phyloP scores from a whole-genome alignment of 2,113 vertebrate genomes.

The Naja naja region DNA sequence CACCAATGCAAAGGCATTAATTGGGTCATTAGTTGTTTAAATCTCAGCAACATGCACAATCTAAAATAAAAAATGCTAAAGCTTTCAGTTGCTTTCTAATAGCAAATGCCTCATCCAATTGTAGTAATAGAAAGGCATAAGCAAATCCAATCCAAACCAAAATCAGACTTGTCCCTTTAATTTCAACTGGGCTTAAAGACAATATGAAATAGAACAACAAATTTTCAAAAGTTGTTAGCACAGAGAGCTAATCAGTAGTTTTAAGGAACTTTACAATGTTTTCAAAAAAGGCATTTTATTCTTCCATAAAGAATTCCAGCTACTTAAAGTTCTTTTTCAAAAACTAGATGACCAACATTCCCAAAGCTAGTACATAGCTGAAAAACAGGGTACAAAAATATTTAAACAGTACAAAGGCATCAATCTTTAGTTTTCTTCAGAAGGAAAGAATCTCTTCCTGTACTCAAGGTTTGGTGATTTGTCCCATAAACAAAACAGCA shows the following conservation, averaged over 20 bases:
- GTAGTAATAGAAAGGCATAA: slow-evolving; percentile 61
- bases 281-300: slow-evolving; percentile 57
- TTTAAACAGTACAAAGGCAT: slow-evolving; percentile 66
- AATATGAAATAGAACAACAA: slow-evolving; percentile 68
- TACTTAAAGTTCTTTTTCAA: slow-evolving; percentile 54
- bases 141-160: slow-evolving; percentile 58
- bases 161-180: slow-evolving; percentile 50
- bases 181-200: slow-evolving; percentile 65
- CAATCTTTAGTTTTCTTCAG: slow-evolving; percentile 52
- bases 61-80: slow-evolving; percentile 68
- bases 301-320: slow-evolving; percentile 53
- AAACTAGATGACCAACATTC: slow-evolving; percentile 62
- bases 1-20: slow-evolving; percentile 63
- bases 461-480: slow-evolving; percentile 88
- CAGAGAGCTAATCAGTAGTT: slow-evolving; percentile 74
- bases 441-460: slow-evolving; percentile 46
- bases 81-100: slow-evolving; percentile 62
- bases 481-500: slow-evolving; percentile 92
- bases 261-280: slow-evolving; percentile 65
- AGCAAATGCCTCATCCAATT: slow-evolving; percentile 60
- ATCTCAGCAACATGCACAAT: slow-evolving; percentile 76
- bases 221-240: slow-evolving; percentile 67
- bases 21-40: slow-evolving; percentile 67
- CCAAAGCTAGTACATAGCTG: slow-evolving; percentile 64
- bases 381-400: slow-evolving; percentile 72